Percentiles rank a stretch among this genome's conserved stretches.
Conservation (phyloP, 2,797 vertebrate species). For the Loris lydekkerianus region DNA sequence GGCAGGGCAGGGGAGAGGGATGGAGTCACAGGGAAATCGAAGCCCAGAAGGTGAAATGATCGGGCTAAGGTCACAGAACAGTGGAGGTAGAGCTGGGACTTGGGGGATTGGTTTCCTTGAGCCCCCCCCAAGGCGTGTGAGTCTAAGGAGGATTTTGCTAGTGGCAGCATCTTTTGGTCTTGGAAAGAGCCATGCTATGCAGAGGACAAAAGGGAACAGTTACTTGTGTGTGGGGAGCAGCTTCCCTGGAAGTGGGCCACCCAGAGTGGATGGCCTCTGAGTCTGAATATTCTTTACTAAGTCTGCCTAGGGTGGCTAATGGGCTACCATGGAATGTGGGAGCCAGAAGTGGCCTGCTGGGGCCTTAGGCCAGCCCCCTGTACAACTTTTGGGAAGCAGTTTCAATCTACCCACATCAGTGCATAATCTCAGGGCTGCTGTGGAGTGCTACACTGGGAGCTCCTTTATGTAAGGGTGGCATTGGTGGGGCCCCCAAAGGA, state of each 20-base stretch:
- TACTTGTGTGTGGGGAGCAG: background rate
- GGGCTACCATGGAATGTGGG: background rate
- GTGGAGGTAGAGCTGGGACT: background rate
- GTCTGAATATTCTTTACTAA: background rate
- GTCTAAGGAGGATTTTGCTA: background rate
- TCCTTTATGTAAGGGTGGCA: background rate
- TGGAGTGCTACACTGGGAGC: fast-evolving
- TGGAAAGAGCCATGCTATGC: background rate
- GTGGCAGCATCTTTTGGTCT: background rate
- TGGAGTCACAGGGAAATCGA: background rate
- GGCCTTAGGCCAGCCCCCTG: background rate
- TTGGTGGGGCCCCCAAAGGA: background rate
- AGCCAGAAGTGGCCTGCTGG: background rate
- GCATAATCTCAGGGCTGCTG: background rate
- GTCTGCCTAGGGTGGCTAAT: background rate
- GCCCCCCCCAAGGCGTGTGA: background rate
- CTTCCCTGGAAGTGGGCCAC: background rate
- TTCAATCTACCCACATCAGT: fast-evolving
- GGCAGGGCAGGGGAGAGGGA: background rate
- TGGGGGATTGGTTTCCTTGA: background rate
- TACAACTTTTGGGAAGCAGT: background rate
- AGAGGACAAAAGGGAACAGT: background rate
- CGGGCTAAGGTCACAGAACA: background rate
- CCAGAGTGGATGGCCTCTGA: background rate
- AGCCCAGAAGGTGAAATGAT: background rate